Percentiles rank a stretch among this genome's conserved stretches.
These are phyloP conservation scores for Paramuricea clavata DNA, from an alignment of 92 coral and sea anemone genomes.

Conservation along the genomic window DNA sequence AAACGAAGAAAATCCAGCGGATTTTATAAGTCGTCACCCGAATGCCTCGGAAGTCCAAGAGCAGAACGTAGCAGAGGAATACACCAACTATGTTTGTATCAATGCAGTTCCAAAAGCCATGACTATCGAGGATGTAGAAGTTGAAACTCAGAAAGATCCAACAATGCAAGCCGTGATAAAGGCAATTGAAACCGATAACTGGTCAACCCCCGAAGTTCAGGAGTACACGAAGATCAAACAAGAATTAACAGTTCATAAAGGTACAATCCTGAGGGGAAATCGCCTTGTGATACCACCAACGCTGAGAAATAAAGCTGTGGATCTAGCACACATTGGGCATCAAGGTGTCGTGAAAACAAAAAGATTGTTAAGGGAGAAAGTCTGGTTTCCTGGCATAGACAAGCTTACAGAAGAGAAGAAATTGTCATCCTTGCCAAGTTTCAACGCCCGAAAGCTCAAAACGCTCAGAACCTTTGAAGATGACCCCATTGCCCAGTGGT, in stretches of 20 bases:
- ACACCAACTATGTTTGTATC: not conserved
- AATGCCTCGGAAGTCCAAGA: not conserved
- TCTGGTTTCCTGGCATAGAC: not conserved
- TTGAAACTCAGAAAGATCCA: not conserved
- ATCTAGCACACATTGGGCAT: slow-evolving; percentile 51
- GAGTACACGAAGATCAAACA: slow-evolving; percentile 45
- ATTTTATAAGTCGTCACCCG: not conserved
- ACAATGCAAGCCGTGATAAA: slow-evolving; percentile 1
- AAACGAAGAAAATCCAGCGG: slow-evolving; percentile 64
- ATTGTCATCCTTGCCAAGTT: not conserved
- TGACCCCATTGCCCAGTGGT: not conserved
- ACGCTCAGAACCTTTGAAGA: not conserved
- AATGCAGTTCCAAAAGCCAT: slow-evolving; percentile 6
- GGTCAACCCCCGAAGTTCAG: not conserved
- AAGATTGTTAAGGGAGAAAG: slow-evolving; percentile 31
- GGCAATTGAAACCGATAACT: not conserved
- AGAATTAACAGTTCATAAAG: slow-evolving; percentile 35
- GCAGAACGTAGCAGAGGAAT: slow-evolving; percentile 4
- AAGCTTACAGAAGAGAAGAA: not conserved
- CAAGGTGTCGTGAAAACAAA: slow-evolving; percentile 52
- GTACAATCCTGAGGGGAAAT: slow-evolving; percentile 45
- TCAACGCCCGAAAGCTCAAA: not conserved
- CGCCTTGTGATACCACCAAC: slow-evolving; percentile 49
- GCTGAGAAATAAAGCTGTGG: slow-evolving; percentile 20
- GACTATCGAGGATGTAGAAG: not conserved